Evolutionary conservation across 2,797 vertebrate species (phyloP), one percentile per base, ranked within the genome.

Genomic region (Aulostomus chinensis): DNA sequence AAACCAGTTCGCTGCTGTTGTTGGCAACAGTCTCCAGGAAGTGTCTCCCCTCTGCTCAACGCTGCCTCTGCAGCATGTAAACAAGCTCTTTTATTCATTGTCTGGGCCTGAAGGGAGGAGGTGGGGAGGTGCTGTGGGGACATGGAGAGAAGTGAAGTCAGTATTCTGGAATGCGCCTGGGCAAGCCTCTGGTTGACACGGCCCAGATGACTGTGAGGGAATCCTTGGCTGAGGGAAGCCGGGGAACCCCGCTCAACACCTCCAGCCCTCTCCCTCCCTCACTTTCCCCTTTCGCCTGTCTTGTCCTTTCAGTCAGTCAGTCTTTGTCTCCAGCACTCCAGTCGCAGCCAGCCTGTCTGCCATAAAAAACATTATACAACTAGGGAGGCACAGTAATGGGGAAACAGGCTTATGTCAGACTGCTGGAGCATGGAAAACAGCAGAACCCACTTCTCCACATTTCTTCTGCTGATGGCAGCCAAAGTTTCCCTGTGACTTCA

Each of bases 1-100:
- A 61, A 55, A 62, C 18, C 38, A 39, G 57, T 61, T 57, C 59
- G 37, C 39, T 43, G 55, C 70, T 89, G 86, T 90, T 92, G 89
- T 86, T 89, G 86, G 89, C 88, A 85, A 91, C 89, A 0, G 85
- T 91, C 73, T 90, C 90, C 89, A 91, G 90, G 91, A 91, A 91
- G 90, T 89, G 88, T 90, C 82, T 87, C 89, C 90, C 88, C 64
- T 84, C 74, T 73, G 73, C 67, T 73, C 58, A 11, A 47, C 24
- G 7, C 53, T 41, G 74, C 73, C 63, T 71, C 76, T 80, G 65
- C 73, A 68, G 78, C 50, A 45, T 40, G 75, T 89, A 88, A 92
- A 91, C 89, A 90, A 80, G 77, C 78, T 73, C 78, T 87, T 90
- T 87, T 90, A 88, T 90, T 90, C 84, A 80, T 81, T 85, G 83